Percentiles rank a stretch among this genome's conserved stretches.
phyloP scores from a whole-genome alignment of 2,888 invertebrate species.

The Rhodophaea formosa region DNA sequence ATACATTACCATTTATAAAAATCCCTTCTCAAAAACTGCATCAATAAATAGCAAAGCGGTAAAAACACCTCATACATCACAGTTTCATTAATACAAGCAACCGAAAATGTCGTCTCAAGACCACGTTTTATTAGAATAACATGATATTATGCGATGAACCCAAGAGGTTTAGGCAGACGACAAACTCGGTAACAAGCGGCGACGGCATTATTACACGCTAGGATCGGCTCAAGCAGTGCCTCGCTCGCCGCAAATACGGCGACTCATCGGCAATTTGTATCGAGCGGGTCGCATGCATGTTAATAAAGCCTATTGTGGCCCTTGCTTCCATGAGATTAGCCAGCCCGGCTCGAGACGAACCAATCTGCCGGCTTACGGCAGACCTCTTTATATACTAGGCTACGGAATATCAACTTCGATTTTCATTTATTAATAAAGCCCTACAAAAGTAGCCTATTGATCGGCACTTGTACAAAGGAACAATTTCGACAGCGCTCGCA shows the following conservation, averaged over 20 bases:
- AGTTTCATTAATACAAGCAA: neutral
- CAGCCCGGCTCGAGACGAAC: constrained; percentile 32
- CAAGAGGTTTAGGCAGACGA: constrained; percentile 24
- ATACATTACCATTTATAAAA: no score
- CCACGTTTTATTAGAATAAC: constrained; percentile 8
- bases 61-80: no score
- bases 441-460: constrained; percentile 29
- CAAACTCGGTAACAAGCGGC: constrained; percentile 26
- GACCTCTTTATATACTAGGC: constrained; percentile 15
- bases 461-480: constrained; percentile 29
- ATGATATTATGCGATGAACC: constrained; percentile 6
- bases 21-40: no score
- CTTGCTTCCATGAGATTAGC: constrained; percentile 58
- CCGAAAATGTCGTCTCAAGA: neutral
- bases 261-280: constrained; percentile 70
- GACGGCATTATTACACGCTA: constrained; percentile 41
- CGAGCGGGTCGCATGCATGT: constrained; percentile 59
- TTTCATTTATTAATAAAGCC: constrained; percentile 18
- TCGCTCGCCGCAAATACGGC: constrained; percentile 41
- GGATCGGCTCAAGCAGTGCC: constrained; percentile 31
- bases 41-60: no score
- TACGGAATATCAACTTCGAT: constrained; percentile 3
- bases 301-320: constrained; percentile 74
- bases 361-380: constrained; percentile 18
- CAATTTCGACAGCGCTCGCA: constrained; percentile 25